phyloP scores from a whole-genome alignment of 2,888 invertebrate genomes.

The Lapara coniferarum region DNA sequence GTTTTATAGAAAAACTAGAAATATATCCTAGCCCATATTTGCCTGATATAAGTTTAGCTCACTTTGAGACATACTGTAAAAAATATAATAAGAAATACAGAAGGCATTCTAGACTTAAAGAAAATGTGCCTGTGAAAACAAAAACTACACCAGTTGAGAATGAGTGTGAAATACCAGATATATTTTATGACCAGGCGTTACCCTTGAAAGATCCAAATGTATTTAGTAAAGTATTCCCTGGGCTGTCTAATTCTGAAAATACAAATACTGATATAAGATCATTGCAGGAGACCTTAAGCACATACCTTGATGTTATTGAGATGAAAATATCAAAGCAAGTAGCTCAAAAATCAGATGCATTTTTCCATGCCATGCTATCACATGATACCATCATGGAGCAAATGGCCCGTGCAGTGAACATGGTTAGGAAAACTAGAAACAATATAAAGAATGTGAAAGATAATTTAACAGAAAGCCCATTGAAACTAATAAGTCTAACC shows the following conservation, averaged over 20 bases:
- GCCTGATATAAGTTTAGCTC: conserved; percentile 91
- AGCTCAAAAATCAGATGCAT: conserved; percentile 97
- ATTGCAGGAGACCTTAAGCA: conserved; percentile 95
- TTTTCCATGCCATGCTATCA: conserved; percentile 99
- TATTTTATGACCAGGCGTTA: conserved; percentile 92
- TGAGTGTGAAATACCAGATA: conserved; percentile 90
- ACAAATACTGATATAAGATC: conserved; percentile 86
- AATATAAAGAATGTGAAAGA: conserved; percentile 91
- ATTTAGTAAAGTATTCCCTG: conserved; percentile 93
- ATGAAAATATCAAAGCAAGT: conserved; percentile 96
- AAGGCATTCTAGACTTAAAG: conserved; percentile 84
- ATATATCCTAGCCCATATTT: conserved; percentile 91
- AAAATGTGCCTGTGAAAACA: conserved; percentile 66
- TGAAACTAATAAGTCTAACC: conserved; percentile 89
- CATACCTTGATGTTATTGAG: conserved; percentile 97
- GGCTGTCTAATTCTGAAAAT: conserved; percentile 80
- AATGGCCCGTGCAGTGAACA: conserved; percentile 91
- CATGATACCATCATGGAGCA: conserved; percentile 99
- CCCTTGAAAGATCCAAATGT: conserved; percentile 91
- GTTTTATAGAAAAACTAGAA: conserved; percentile 92
- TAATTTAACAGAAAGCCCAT: conserved; percentile 90
- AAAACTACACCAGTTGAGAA: conserved; percentile 75
- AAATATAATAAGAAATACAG: conserved; percentile 88
- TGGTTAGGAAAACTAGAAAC: conserved; percentile 88
- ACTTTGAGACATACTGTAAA: conserved; percentile 94